Conservation (phyloP, 2,113 vertebrate species). For the Archocentrus centrarchus region DNA sequence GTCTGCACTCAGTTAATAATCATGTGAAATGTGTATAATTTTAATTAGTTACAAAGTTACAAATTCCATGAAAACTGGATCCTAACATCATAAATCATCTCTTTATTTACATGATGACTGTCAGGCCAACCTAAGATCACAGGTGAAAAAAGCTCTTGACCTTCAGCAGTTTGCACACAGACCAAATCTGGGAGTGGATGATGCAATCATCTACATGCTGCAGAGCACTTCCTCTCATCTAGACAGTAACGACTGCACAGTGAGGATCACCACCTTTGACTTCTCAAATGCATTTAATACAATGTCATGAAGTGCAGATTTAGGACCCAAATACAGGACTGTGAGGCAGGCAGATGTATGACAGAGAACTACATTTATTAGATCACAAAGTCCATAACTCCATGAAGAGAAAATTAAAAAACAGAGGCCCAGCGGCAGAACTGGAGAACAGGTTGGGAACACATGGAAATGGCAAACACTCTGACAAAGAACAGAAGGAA, state of each 20-base stretch:
- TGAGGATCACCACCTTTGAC: background rate
- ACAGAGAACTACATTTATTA: background rate
- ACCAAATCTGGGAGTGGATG: background rate
- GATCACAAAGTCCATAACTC: background rate
- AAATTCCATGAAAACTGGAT: too few relatives aligned
- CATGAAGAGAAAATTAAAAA: background rate
- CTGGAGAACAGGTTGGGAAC: background rate
- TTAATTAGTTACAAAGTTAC: background rate
- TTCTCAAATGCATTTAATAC: background rate
- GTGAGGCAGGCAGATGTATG: rapidly evolving
- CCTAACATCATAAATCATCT: background rate
- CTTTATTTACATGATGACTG: rapidly evolving
- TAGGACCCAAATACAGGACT: background rate
- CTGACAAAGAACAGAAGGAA: background rate
- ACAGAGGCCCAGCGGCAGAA: background rate
- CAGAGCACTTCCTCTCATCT: background rate
- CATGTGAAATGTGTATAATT: too few relatives aligned
- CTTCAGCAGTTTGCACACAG: background rate
- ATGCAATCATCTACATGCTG: background rate
- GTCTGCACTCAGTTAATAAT: background rate
- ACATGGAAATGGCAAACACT: too few relatives aligned
- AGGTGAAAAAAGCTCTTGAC: background rate
- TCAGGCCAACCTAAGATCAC: background rate
- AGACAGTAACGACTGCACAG: background rate
- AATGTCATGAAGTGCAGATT: background rate